Evolutionary conservation across 1,140 invertebrate species (phyloP).

Genomic region (Pseudomyrmex flavicornis): DNA sequence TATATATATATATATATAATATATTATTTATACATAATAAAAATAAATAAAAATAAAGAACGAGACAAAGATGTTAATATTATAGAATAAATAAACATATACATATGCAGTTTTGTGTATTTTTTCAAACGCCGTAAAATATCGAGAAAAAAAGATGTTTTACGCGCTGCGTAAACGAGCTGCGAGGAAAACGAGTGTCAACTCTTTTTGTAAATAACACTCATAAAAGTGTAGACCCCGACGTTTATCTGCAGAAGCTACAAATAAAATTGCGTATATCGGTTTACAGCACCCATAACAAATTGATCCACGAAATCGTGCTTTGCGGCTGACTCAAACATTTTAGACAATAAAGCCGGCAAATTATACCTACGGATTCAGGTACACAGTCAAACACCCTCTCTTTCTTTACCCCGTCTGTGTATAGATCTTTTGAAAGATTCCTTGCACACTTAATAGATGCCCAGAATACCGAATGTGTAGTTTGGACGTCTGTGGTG

Average conservation of each 20-base stretch:
- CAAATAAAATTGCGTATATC: slow-evolving; percentile 14
- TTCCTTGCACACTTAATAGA: slow-evolving; percentile 81
- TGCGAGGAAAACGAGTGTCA: neutral
- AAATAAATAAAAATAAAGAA: no score
- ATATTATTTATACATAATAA: no score
- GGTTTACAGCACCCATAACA: neutral
- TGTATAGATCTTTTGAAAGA: slow-evolving; percentile 72
- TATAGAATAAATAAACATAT: no score
- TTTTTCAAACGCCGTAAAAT: no score
- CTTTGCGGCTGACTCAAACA: slow-evolving; percentile 14
- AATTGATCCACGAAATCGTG: slow-evolving; percentile 21
- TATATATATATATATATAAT: no score
- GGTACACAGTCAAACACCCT: slow-evolving; percentile 64
- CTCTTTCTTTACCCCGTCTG: slow-evolving; percentile 48
- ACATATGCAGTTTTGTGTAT: no score
- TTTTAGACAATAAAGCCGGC: slow-evolving; percentile 16
- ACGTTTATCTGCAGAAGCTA: neutral
- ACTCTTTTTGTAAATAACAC: neutral
- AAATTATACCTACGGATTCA: slow-evolving; percentile 54
- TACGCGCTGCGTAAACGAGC: neutral
- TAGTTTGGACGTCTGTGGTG: slow-evolving; percentile 85
- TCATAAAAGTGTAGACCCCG: neutral
- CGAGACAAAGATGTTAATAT: no score
- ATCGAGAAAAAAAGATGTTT: neutral
- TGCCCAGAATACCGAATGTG: slow-evolving; percentile 72